Base-by-base conservation (phyloP, 1,140 invertebrate genomes). In the Wiebesia pumilae region DNA sequence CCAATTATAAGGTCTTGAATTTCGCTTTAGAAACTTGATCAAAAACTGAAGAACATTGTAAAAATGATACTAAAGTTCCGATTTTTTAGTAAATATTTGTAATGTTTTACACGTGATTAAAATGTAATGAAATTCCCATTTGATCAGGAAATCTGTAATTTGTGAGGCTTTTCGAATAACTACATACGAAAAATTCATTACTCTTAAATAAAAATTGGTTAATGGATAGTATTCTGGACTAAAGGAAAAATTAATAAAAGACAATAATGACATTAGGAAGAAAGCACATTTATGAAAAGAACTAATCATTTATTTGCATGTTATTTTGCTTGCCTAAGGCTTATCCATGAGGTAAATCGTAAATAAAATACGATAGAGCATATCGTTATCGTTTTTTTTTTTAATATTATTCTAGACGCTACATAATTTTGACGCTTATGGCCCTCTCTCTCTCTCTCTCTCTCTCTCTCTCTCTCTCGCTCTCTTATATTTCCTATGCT, bases 241-340 rank as follows among this genome's bases (percentile, higher is more conserved):
- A 62, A 27, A 27, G 58, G 3, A 27, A 62, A 14, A 62, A 27
- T 14, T 27, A 27, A 14, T 1, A 65, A 65, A 47, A 82, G 24
- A 0, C 14, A 43, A 58, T 47, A 85, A 73, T 40, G 14, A 24
- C 21, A 54, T 0, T 78, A 58, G 24, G 75, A 85, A 84, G 14
- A 85, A 85, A 71, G 43, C 43, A 71, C 35, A 84, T 65, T 27
- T 79, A 84, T 54, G 83, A 85, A 80, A 85, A 80, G 47, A 85
- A 80, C 78, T 80, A 85, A 81, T 85, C 65, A 65, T 85, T 85
- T 85, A 85, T 85, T 85, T 80, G 77, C 47, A 80, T 85, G 27
- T 81, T 85, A 80, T 35, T 85, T 85, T 80, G 47, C 73, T 67
- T 81, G 78, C 62, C 65, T 71, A 85, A 40, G 58, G 83, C 40